These are phyloP conservation scores for Idaea straminata DNA, from an alignment of 2,888 invertebrate species.

Conservation along the genomic window DNA sequence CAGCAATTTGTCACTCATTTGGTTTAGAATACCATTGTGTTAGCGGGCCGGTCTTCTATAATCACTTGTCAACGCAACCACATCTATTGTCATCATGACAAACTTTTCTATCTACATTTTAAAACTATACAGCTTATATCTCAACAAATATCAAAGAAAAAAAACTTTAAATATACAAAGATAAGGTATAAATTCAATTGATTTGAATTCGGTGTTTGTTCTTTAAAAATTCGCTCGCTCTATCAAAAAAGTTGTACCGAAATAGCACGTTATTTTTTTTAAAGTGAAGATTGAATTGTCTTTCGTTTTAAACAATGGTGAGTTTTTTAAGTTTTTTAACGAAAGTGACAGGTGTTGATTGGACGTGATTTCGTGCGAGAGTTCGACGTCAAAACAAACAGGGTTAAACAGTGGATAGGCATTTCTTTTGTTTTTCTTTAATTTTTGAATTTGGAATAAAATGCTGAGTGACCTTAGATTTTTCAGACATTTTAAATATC, in stretches of 20 bases:
- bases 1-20: slow-evolving; percentile 69
- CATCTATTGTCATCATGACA: slow-evolving; percentile 64
- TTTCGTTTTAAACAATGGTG: slow-evolving; percentile 64
- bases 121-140: slow-evolving; percentile 26
- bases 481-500: not conserved
- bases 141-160: slow-evolving; percentile 21
- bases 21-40: slow-evolving; percentile 57
- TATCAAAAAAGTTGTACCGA: slow-evolving; percentile 53
- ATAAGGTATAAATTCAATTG: slow-evolving; percentile 26
- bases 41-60: slow-evolving; percentile 51
- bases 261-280: slow-evolving; percentile 52
- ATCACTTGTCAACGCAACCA: slow-evolving; percentile 65
- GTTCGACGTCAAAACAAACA: slow-evolving; percentile 63
- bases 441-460: slow-evolving; percentile 5
- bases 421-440: slow-evolving; percentile 35
- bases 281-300: slow-evolving; percentile 65
- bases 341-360: slow-evolving; percentile 72
- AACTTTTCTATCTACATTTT: slow-evolving; percentile 34
- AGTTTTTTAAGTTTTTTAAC: slow-evolving; percentile 56
- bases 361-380: slow-evolving; percentile 61
- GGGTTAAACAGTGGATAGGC: slow-evolving; percentile 49
- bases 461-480: not conserved
- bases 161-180: slow-evolving; percentile 28
- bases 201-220: slow-evolving; percentile 34
- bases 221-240: slow-evolving; percentile 33